These are phyloP conservation scores for Apteryx mantelli DNA, from an alignment of 2,113 vertebrate genomes.

Conservation along the genomic window DNA sequence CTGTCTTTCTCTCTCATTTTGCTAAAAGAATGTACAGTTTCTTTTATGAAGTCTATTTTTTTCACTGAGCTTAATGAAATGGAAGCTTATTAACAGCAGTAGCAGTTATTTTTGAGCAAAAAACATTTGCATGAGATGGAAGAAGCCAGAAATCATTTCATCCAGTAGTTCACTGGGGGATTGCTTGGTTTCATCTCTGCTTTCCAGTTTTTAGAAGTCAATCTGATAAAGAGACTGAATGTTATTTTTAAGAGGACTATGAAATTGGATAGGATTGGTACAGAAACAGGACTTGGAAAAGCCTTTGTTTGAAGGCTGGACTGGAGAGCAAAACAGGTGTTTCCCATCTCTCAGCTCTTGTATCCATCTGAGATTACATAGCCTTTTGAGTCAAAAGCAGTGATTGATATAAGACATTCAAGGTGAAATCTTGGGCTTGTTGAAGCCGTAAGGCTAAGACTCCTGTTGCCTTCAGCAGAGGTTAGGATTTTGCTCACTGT, in stretches of 20 bases:
- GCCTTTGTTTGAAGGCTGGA: background rate
- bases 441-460: background rate
- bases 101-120: background rate
- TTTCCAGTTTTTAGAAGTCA: background rate
- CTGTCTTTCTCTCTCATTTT: background rate
- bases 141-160: constrained; percentile 29
- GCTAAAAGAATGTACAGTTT: background rate
- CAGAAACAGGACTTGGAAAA: background rate
- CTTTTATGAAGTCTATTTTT: background rate
- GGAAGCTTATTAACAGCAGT: background rate
- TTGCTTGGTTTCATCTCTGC: background rate
- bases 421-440: background rate
- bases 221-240: constrained; percentile 4
- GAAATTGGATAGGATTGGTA: background rate
- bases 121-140: background rate
- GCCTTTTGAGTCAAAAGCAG: background rate
- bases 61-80: constrained; percentile 8
- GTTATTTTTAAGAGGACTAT: constrained; percentile 16
- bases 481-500: background rate
- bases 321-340: background rate
- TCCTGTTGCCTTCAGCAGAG: background rate
- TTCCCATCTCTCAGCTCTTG: background rate
- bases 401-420: background rate
- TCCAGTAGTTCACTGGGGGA: background rate
- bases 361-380: background rate